These are phyloP conservation scores for Drymonia ruficornis DNA, from an alignment of 2,888 invertebrate genomes.

Conservation along the genomic window DNA sequence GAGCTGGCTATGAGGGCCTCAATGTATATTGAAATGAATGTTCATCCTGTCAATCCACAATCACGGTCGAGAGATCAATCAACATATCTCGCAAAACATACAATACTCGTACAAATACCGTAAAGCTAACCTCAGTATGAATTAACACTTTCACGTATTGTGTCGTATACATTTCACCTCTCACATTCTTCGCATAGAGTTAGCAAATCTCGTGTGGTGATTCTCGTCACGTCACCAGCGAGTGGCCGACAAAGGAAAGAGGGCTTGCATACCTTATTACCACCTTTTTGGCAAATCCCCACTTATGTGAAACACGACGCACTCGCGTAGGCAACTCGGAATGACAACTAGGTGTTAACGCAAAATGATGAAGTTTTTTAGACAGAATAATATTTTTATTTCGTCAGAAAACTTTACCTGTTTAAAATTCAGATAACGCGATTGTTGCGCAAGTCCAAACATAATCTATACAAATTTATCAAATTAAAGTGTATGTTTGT, in stretches of 20 bases:
- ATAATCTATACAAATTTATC: no score
- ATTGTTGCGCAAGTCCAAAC: background rate
- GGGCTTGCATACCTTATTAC: conserved; percentile 84
- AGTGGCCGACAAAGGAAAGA: conserved; percentile 84
- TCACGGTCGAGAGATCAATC: background rate
- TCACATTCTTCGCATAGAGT: conserved; percentile 66
- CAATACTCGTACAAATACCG: conserved; percentile 23
- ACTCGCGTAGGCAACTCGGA: conserved; percentile 65
- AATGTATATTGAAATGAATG: no score
- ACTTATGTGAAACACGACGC: conserved; percentile 79
- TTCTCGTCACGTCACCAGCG: conserved; percentile 79
- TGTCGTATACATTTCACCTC: conserved; percentile 63
- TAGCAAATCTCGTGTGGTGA: conserved; percentile 70
- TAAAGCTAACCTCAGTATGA: conserved; percentile 57
- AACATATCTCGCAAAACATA: background rate
- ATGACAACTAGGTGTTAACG: conserved; percentile 69
- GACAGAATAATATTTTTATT: conserved; percentile 41
- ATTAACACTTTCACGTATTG: conserved; percentile 66
- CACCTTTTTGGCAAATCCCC: conserved; percentile 81
- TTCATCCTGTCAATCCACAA: no score
- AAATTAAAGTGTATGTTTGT: no score
- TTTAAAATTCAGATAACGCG: conserved; percentile 21
- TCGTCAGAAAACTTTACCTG: conserved; percentile 22
- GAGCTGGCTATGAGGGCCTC: no score
- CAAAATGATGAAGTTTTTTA: conserved; percentile 46